phyloP scores from a whole-genome alignment of 2,113 vertebrate genomes.

The Lampris megalopsis region DNA sequence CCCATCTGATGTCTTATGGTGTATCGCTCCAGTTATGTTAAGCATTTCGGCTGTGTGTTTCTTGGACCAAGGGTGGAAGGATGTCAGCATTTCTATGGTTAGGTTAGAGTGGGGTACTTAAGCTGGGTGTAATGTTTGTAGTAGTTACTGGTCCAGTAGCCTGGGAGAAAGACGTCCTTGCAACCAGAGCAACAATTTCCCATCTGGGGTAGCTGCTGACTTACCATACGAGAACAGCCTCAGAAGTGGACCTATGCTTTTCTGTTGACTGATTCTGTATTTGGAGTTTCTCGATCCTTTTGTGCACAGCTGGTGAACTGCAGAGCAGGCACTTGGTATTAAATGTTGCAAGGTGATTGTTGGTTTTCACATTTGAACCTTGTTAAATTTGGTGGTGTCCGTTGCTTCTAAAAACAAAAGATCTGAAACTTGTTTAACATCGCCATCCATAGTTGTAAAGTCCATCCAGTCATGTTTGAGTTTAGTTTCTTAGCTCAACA shows the following conservation, averaged over 20 bases:
- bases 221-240: constrained; percentile 40
- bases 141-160: constrained; percentile 78
- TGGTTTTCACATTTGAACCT: background rate
- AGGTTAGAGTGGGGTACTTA: constrained; percentile 19
- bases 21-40: no score
- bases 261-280: constrained; percentile 37
- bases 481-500: no score
- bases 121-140: constrained; percentile 68
- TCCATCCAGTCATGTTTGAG: no score
- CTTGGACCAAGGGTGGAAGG: background rate
- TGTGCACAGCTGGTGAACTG: constrained; percentile 19
- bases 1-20: no score
- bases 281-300: constrained; percentile 28
- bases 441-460: no score
- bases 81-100: constrained; percentile 7
- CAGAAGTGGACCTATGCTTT: constrained; percentile 28
- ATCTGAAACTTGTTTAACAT: no score
- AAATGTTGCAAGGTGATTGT: background rate
- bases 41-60: background rate
- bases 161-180: constrained; percentile 66
- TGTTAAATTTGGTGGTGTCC: background rate
- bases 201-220: constrained; percentile 46
- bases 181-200: constrained; percentile 77
- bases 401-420: background rate
- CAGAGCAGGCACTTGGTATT: constrained; percentile 28